Evolutionary conservation across 1,140 invertebrate species (phyloP).

Genomic region (Phthorimaea operculella): DNA sequence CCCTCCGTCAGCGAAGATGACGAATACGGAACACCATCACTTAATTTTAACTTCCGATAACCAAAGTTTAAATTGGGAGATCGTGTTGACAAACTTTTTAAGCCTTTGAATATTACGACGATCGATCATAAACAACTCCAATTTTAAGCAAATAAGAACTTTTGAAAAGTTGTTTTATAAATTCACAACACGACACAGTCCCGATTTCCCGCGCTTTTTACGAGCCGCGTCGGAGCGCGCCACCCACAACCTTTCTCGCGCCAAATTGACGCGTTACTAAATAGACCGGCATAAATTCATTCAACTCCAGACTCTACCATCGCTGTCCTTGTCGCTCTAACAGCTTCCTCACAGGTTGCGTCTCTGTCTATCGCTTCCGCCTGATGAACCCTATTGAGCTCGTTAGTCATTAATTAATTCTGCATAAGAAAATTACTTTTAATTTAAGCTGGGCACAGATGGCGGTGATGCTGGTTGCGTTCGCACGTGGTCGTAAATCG

Average conservation of each 20-base stretch:
- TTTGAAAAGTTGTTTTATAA: no score
- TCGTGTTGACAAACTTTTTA: no score
- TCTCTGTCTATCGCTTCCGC: conserved; percentile 55
- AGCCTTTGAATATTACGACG: no score
- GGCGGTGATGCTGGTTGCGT: conserved; percentile 23
- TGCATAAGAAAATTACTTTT: conserved; percentile 68
- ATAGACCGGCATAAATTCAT: conserved; percentile 66
- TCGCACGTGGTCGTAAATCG: no score
- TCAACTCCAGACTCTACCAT: conserved; percentile 48
- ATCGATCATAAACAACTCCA: no score
- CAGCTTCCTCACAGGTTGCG: conserved; percentile 9
- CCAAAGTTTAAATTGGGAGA: not conserved
- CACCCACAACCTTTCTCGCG: conserved; percentile 56
- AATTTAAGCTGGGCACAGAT: conserved; percentile 63
- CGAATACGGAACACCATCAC: not conserved
- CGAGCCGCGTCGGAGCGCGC: conserved; percentile 1
- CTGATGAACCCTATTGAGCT: conserved; percentile 66
- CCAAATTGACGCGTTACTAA: conserved; percentile 64
- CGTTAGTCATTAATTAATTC: conserved; percentile 68
- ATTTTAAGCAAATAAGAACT: no score
- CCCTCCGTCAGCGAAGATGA: conserved; percentile 7
- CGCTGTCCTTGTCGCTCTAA: conserved; percentile 24
- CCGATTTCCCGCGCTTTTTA: conserved; percentile 49
- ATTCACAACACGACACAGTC: not conserved
- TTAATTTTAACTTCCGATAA: not conserved